phyloP scores from a whole-genome alignment of 2,888 invertebrate species.

The Taphrorychus bicolor region DNA sequence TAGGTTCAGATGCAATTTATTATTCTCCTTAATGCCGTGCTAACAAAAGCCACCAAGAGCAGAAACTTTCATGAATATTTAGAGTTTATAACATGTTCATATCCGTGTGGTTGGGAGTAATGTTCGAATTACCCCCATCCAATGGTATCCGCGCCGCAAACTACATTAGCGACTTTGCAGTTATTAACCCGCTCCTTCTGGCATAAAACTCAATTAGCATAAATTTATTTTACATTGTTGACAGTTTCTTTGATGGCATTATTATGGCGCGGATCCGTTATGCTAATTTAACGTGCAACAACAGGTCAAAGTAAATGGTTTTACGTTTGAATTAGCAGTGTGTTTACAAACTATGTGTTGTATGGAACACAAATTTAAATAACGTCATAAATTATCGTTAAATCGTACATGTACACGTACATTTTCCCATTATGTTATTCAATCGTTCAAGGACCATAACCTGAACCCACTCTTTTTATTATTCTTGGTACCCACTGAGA shows the following conservation, averaged over 20 bases:
- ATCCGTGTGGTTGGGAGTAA: background rate
- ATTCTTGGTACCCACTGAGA: too few species aligned
- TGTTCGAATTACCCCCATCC: background rate
- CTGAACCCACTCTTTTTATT: too few species aligned
- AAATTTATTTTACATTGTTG: conserved; percentile 6
- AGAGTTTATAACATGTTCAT: background rate
- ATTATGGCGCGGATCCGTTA: background rate
- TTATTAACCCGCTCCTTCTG: conserved; percentile 3
- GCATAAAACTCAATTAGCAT: conserved; percentile 7
- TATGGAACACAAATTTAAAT: too few species aligned
- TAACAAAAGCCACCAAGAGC: background rate
- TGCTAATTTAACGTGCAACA: background rate
- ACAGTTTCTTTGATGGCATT: conserved; percentile 6
- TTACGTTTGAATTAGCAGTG: conserved; percentile 1
- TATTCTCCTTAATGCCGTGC: background rate
- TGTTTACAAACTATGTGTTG: too few species aligned
- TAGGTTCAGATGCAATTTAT: background rate
- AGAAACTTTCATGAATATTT: background rate
- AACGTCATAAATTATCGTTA: too few species aligned
- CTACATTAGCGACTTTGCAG: background rate
- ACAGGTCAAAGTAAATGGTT: conserved; percentile 1
- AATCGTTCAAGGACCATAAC: too few species aligned
- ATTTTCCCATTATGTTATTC: too few species aligned
- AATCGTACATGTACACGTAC: too few species aligned
- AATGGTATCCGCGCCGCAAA: background rate